phyloP scores from a whole-genome alignment of 2,888 invertebrate species.

The Anarsia innoxiella region DNA sequence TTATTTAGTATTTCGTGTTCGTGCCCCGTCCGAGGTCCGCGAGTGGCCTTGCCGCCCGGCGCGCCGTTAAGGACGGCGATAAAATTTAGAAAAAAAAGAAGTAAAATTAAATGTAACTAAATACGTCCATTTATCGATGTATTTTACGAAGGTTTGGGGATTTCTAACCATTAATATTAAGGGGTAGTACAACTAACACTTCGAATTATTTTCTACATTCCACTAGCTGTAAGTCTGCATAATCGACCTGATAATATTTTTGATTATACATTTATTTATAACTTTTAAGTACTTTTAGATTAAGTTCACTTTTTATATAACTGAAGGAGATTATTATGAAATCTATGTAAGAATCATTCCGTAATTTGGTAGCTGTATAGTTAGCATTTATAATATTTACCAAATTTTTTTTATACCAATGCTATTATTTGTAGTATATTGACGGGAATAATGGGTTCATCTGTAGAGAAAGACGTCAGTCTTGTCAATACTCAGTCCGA shows the following conservation, averaged over 20 bases:
- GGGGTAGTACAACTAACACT: conserved; percentile 61
- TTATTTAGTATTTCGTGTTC: not conserved
- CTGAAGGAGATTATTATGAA: conserved; percentile 55
- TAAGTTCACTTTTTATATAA: conserved; percentile 26
- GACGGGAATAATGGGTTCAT: conserved; percentile 22
- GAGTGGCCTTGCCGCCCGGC: not conserved
- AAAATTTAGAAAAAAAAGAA: conserved; percentile 15
- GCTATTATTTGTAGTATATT: conserved; percentile 56
- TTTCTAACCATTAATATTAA: conserved; percentile 63
- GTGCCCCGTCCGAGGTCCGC: not conserved
- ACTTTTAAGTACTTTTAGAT: conserved; percentile 22
- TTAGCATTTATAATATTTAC: conserved; percentile 62
- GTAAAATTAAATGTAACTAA: too few relatives aligned
- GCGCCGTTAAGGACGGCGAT: conserved; percentile 3
- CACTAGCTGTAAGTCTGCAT: conserved; percentile 57
- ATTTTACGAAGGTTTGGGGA: conserved; percentile 63
- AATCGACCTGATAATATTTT: conserved; percentile 41
- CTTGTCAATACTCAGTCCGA: conserved; percentile 31
- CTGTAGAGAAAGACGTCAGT: conserved; percentile 17
- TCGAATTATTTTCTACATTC: conserved; percentile 53
- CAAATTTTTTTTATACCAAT: conserved; percentile 72
- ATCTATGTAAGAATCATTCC: conserved; percentile 44
- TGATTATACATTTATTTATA: conserved; percentile 28
- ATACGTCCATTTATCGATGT: conserved; percentile 42
- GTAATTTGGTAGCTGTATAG: conserved; percentile 62